These are phyloP conservation scores for Drusus annulatus DNA, from an alignment of 1,140 invertebrate genomes.

Conservation along the genomic window DNA sequence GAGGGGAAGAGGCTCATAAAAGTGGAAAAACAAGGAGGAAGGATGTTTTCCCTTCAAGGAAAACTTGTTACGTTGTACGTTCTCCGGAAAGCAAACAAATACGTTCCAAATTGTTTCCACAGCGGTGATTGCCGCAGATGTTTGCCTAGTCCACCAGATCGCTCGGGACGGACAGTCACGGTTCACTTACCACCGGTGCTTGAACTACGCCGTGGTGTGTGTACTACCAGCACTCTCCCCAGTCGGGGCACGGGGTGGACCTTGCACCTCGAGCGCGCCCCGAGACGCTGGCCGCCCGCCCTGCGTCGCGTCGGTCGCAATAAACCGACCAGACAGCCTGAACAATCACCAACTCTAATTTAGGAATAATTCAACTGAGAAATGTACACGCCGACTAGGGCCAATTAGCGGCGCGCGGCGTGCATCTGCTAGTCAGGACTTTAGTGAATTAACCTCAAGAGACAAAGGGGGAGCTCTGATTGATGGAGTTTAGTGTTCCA, in stretches of 20 bases:
- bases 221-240: constrained; percentile 4
- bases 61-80: constrained; percentile 56
- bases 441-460: constrained; percentile 23
- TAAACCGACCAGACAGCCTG: background rate
- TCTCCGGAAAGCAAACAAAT: constrained; percentile 57
- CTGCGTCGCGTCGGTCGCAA: background rate
- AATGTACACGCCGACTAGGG: too few species aligned
- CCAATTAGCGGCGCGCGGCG: too few species aligned
- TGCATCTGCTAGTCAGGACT: too few species aligned
- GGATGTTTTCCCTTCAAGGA: constrained; percentile 51
- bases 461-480: constrained; percentile 22
- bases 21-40: constrained; percentile 41
- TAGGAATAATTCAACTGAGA: too few species aligned
- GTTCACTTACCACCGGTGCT: background rate
- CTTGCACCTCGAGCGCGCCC: too few species aligned
- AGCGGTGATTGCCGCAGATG: constrained; percentile 55
- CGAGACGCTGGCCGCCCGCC: background rate
- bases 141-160: constrained; percentile 33
- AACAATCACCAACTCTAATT: background rate
- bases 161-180: constrained; percentile 31
- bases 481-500: constrained; percentile 38
- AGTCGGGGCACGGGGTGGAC: background rate
- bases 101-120: constrained; percentile 56
- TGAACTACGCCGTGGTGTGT: background rate
- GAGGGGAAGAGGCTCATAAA: constrained; percentile 44